These are phyloP conservation scores for Drosophila glabriapex DNA, from an alignment of 2,888 invertebrate species.

Conservation along the genomic window DNA sequence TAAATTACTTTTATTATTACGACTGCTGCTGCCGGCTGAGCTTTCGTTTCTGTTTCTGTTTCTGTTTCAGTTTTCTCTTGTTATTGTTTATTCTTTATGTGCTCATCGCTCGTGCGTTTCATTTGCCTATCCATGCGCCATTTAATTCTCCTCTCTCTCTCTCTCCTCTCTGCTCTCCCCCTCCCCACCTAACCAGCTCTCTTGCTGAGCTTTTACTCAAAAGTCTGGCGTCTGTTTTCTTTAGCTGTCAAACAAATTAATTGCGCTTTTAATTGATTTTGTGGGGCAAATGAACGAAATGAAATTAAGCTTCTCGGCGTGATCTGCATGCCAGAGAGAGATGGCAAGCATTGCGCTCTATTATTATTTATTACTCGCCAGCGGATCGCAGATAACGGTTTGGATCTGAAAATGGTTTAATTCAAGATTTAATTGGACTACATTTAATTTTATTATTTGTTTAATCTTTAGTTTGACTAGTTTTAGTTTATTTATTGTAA, in stretches of 20 bases:
- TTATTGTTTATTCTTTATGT: slow-evolving; percentile 47
- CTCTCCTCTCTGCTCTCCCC: background rate
- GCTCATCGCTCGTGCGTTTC: slow-evolving; percentile 37
- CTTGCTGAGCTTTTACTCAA: slow-evolving; percentile 45
- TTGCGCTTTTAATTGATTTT: slow-evolving; percentile 79
- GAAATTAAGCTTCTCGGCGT: slow-evolving; percentile 40
- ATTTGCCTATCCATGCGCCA: slow-evolving; percentile 61
- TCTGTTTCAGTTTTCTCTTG: slow-evolving; percentile 13
- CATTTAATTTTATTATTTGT: background rate
- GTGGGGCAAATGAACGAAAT: slow-evolving; percentile 61
- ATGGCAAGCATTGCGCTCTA: background rate
- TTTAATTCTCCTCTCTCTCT: slow-evolving; percentile 49
- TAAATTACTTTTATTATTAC: slow-evolving; percentile 78
- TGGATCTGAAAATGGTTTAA: background rate
- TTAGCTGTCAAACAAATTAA: slow-evolving; percentile 80
- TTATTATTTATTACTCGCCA: background rate
- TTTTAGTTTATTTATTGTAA: background rate
- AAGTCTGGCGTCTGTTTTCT: slow-evolving; percentile 73
- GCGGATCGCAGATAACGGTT: slow-evolving; percentile 18
- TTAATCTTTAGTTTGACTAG: background rate
- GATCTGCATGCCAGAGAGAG: slow-evolving; percentile 11
- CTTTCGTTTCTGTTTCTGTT: slow-evolving; percentile 31
- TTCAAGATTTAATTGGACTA: background rate
- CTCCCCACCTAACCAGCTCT: background rate
- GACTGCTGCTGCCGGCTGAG: slow-evolving; percentile 41